These are phyloP conservation scores for Planococcus citri DNA, from an alignment of 1,140 invertebrate genomes.

Conservation along the genomic window DNA sequence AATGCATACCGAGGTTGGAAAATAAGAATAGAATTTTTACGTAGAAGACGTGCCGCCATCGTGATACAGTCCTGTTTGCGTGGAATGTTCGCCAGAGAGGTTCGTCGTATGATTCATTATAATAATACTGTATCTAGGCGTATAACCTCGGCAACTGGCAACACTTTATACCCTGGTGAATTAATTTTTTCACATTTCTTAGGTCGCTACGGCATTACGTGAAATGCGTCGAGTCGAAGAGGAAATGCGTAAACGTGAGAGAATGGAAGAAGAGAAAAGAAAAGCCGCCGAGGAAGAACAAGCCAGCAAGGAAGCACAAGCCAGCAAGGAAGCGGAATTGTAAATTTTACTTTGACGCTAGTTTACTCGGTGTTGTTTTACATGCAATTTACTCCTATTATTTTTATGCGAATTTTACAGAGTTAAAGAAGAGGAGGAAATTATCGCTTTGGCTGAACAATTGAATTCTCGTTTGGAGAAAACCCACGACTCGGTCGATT, in stretches of 20 bases:
- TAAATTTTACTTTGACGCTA: neutral
- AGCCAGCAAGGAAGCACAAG: slow-evolving; percentile 36
- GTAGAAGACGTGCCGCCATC: slow-evolving; percentile 68
- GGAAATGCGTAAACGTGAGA: slow-evolving; percentile 69
- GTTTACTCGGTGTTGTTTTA: no score
- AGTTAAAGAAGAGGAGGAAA: slow-evolving; percentile 36
- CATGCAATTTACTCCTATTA: no score
- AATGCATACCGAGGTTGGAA: slow-evolving; percentile 78
- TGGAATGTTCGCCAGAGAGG: slow-evolving; percentile 79
- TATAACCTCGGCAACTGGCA: no score
- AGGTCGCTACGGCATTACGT: slow-evolving; percentile 63
- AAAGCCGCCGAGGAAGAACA: slow-evolving; percentile 39
- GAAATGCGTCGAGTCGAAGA: slow-evolving; percentile 87
- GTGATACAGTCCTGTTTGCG: slow-evolving; percentile 79
- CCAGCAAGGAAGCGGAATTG: slow-evolving; percentile 34
- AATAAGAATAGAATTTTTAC: slow-evolving; percentile 65
- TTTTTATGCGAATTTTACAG: neutral
- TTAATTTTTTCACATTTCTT: slow-evolving; percentile 8
- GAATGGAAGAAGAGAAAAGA: slow-evolving; percentile 51
- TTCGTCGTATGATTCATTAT: slow-evolving; percentile 29
- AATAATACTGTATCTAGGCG: no score
- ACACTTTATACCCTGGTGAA: neutral
- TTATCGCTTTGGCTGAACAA: slow-evolving; percentile 59
- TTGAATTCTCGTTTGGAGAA: slow-evolving; percentile 50
- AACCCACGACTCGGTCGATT: slow-evolving; percentile 58